Percentiles rank a stretch among this genome's conserved stretches.
Conservation (phyloP, 2,113 vertebrate species). For the Xiphophorus hellerii region DNA sequence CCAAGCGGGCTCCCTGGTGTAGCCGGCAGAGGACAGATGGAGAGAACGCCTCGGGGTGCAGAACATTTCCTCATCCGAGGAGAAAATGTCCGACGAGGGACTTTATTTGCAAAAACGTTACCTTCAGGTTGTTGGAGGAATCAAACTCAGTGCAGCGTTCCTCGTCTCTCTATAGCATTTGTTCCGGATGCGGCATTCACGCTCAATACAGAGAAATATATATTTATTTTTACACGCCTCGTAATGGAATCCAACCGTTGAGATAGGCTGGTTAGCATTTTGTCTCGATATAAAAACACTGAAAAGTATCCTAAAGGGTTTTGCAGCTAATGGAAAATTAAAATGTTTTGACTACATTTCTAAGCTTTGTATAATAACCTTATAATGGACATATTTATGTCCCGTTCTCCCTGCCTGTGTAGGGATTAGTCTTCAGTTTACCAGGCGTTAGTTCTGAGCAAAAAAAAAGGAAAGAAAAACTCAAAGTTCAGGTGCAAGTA, state of each 20-base stretch:
- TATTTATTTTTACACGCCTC: constrained; percentile 47
- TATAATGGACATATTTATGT: constrained; percentile 11
- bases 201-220: constrained; percentile 35
- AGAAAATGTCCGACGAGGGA: constrained; percentile 7
- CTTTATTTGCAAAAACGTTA: constrained; percentile 25
- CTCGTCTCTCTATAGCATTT: constrained; percentile 24
- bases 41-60: constrained; percentile 43
- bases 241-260: not conserved
- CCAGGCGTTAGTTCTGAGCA: constrained; percentile 45
- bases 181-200: constrained; percentile 34
- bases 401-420: constrained; percentile 11
- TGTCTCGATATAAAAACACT: constrained; percentile 10
- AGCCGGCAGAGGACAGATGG: constrained; percentile 41
- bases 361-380: constrained; percentile 11
- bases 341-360: constrained; percentile 41
- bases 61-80: constrained; percentile 20
- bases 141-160: constrained; percentile 10
- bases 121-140: constrained; percentile 4
- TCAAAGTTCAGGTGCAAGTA: constrained; percentile 52
- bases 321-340: constrained; percentile 2
- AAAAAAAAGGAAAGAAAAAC: not conserved
- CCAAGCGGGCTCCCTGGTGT: constrained; percentile 89
- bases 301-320: not conserved
- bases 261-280: not conserved
- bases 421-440: constrained; percentile 8